Conservation (phyloP, 1,140 invertebrate species). For the Bombyx mandarina region DNA sequence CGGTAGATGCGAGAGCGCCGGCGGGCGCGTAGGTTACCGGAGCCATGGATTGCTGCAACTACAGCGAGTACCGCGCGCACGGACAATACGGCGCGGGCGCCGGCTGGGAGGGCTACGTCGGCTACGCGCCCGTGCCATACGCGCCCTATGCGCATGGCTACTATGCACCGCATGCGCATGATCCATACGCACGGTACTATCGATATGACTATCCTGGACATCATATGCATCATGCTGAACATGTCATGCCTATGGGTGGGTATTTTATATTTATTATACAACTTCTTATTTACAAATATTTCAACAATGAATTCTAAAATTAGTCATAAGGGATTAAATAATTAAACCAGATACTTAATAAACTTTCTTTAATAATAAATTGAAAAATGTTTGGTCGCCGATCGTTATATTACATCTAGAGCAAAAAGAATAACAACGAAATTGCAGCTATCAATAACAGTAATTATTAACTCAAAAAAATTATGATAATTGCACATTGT, state of each 20-base stretch:
- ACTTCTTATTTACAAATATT: not conserved
- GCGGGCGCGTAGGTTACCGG: conserved; percentile 42
- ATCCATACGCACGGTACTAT: conserved; percentile 57
- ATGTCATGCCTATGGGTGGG: conserved; percentile 58
- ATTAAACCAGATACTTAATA: not conserved
- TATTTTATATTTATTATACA: conserved; percentile 16
- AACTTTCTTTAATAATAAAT: not conserved
- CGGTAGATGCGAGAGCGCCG: conserved; percentile 35
- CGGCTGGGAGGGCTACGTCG: conserved; percentile 43
- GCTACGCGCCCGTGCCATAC: conserved; percentile 48
- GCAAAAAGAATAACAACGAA: no score
- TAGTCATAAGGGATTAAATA: not conserved
- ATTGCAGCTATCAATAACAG: not conserved
- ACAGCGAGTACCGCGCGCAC: conserved; percentile 47
- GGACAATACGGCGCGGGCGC: conserved; percentile 44
- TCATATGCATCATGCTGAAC: conserved; percentile 49
- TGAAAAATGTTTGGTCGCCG: not conserved
- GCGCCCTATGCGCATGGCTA: conserved; percentile 47
- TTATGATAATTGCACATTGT: no score
- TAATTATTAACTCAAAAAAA: no score
- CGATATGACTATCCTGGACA: conserved; percentile 56
- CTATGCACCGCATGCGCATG: conserved; percentile 52
- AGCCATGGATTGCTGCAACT: conserved; percentile 63
- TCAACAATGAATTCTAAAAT: not conserved
- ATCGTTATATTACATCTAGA: not conserved